A percentile compares a stretch with the other conserved stretches of the same genome.
Evolutionary conservation across 2,797 vertebrate species (phyloP).

Genomic region (Semaprochilodus insignis): DNA sequence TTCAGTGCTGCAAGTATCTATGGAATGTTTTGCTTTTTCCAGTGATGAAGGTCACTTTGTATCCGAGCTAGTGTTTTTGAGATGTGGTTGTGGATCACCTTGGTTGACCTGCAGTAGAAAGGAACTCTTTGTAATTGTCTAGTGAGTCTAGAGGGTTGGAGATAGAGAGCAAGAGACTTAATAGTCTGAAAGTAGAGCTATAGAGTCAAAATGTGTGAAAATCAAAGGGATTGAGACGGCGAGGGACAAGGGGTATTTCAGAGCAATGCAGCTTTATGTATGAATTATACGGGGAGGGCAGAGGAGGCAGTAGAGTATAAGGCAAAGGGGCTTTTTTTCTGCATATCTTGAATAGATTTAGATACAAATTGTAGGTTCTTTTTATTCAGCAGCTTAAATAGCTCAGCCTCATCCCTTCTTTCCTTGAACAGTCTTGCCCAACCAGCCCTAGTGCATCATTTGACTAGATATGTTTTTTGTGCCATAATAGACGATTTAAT

Average conservation of each 20-base stretch:
- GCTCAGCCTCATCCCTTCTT: background rate
- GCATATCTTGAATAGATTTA: slow-evolving; percentile 1
- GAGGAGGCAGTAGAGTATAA: background rate
- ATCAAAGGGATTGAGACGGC: background rate
- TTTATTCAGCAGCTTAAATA: slow-evolving; percentile 15
- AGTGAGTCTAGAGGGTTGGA: slow-evolving; percentile 28
- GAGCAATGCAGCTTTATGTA: background rate
- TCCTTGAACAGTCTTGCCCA: background rate
- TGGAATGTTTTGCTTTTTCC: slow-evolving; percentile 30
- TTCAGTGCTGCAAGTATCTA: slow-evolving; percentile 13
- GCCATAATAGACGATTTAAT: background rate
- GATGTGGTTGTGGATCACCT: slow-evolving; percentile 37
- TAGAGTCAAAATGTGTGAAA: background rate
- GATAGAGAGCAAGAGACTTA: slow-evolving; percentile 19
- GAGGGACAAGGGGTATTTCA: background rate
- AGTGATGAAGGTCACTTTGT: slow-evolving; percentile 51
- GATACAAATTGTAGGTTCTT: background rate
- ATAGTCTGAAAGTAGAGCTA: background rate
- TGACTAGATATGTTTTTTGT: background rate
- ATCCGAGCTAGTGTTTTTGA: slow-evolving; percentile 54
- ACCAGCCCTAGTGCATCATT: background rate
- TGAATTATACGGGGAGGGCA: background rate
- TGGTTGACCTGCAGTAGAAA: slow-evolving; percentile 7
- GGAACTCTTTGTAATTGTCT: background rate
- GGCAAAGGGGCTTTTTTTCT: background rate